These are phyloP conservation scores for Petrolisthes manimaculis DNA, from an alignment of 2,888 invertebrate species.

Conservation along the genomic window DNA sequence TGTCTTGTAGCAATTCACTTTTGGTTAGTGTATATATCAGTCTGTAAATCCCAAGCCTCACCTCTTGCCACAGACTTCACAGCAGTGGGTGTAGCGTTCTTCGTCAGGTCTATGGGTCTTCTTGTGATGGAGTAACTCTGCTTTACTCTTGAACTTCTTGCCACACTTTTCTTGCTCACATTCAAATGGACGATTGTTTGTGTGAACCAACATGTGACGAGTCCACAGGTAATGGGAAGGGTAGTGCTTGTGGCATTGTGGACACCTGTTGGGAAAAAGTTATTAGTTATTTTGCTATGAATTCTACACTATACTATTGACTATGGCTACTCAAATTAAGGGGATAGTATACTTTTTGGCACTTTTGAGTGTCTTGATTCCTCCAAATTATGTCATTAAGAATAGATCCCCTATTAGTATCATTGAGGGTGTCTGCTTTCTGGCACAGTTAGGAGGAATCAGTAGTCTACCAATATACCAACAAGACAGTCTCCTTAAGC, in stretches of 20 bases:
- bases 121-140: slow-evolving; percentile 41
- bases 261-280: slow-evolving; percentile 30
- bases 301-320: too few species aligned
- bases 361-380: too few species aligned
- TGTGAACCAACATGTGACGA: slow-evolving; percentile 55
- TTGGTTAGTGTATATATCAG: too few species aligned
- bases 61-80: slow-evolving; percentile 60
- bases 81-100: slow-evolving; percentile 58
- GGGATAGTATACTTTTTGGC: too few species aligned
- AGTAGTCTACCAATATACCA: too few species aligned
- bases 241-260: slow-evolving; percentile 48
- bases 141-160: slow-evolving; percentile 56
- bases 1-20: too few species aligned
- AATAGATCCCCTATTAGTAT: too few species aligned
- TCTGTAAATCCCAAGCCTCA: not conserved
- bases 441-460: too few species aligned
- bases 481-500: too few species aligned
- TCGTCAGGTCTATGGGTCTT: slow-evolving; percentile 47
- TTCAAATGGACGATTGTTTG: slow-evolving; percentile 44
- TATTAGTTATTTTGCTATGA: not conserved
- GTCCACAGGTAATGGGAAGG: slow-evolving; percentile 56
- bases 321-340: too few species aligned
- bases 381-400: too few species aligned
- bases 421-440: too few species aligned
- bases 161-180: slow-evolving; percentile 44